These are phyloP conservation scores for Julus scanicus DNA, from an alignment of 2,888 invertebrate species.

Conservation along the genomic window DNA sequence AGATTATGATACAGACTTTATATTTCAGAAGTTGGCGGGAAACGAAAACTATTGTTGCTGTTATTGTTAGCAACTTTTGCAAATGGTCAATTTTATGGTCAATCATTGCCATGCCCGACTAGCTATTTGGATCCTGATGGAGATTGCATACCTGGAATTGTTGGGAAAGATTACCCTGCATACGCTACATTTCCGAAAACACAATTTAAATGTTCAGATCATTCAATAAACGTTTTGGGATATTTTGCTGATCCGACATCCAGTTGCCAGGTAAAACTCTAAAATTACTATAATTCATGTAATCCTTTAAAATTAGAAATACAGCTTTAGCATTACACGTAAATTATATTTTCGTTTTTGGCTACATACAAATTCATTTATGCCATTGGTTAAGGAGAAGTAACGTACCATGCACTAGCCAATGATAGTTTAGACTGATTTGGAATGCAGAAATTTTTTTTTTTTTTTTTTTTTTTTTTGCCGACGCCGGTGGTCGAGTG, in stretches of 20 bases:
- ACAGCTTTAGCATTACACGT: too few species aligned
- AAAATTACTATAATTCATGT: background rate
- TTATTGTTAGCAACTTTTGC: background rate
- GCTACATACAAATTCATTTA: too few species aligned
- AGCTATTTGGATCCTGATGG: conserved; percentile 55
- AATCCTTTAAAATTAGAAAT: too few species aligned
- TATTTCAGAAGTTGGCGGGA: background rate
- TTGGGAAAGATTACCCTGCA: conserved; percentile 54
- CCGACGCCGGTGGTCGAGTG: too few species aligned
- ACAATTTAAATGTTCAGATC: conserved; percentile 31
- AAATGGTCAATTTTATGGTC: conserved; percentile 52
- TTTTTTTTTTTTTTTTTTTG: too few species aligned
- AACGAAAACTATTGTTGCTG: background rate
- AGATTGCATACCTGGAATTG: conserved; percentile 53
- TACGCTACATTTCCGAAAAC: conserved; percentile 39
- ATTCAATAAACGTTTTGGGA: conserved; percentile 37
- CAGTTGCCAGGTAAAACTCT: conserved; percentile 54
- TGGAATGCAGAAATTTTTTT: too few species aligned
- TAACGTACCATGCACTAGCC: too few species aligned
- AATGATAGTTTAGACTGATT: too few species aligned
- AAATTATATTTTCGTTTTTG: too few species aligned
- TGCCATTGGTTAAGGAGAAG: too few species aligned
- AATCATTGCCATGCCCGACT: conserved; percentile 49
- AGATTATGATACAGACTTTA: background rate
- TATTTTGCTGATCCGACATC: conserved; percentile 49